Evolutionary conservation across 2,113 vertebrate species (phyloP), one percentile per base, ranked within the genome.

Genomic region (Carlito syrichta): DNA sequence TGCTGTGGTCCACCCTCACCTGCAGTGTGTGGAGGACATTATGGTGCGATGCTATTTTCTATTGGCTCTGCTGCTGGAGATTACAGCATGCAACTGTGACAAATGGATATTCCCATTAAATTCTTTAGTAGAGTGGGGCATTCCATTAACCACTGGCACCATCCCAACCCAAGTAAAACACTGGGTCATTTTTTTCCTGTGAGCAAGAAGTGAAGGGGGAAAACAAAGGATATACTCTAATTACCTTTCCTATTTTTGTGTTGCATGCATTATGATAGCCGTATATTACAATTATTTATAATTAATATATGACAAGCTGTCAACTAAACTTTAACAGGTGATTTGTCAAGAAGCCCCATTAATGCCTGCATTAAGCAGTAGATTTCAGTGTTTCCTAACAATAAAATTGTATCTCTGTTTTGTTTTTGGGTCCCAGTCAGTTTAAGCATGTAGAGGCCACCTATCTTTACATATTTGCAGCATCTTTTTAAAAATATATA

Each of bases 281-380:
- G 0, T 98, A 97, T 97, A 98, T 98, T 98, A 95, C 66, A 96
- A 95, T 98, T 98, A 98, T 97, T 98, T 98, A 95, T 97, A 97
- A 98, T 98, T 98, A 98, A 96, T 38, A 62, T 98, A 96, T 96
- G 97, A 98, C 97, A 98, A 96, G 79, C 95, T 98, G 97, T 98
- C 71, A 0, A 86, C 95, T 98, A 93, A 98, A 98, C 97, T 98
- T 97, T 98, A 98, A 96, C 95, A 97, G 96, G 95, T 98, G 93
- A 98, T 98, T 98, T 98, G 83, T 98, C 97, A 98, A 92, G 98
- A 97, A 98, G 96, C 88, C 92, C 74, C 71, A 95, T 97, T 98
- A 98, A 97, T 89, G 92, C 89, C 40, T 96, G 94, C 63, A 81
- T 97, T 97, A 98, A 97, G 58, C 86, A 93, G 35, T 97, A 95